Evolutionary conservation across 2,888 invertebrate genomes (phyloP).

Genomic region (Acleris emargana): DNA sequence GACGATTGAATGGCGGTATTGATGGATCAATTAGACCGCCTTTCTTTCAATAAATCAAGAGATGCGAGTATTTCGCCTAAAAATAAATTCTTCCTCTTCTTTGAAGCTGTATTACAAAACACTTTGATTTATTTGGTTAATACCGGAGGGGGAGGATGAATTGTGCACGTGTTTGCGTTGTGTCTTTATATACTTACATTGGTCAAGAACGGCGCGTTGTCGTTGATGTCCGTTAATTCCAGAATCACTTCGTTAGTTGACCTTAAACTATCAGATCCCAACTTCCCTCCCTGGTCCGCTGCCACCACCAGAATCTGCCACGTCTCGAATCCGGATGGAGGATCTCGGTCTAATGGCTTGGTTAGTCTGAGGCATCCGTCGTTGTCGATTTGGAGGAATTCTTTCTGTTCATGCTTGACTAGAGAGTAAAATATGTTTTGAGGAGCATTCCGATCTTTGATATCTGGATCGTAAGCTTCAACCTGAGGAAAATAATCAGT

Average conservation of each 20-base stretch:
- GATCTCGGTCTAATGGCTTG: constrained; percentile 94
- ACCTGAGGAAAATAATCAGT: constrained; percentile 62
- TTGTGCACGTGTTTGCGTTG: too few species aligned
- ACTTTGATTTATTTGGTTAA: too few species aligned
- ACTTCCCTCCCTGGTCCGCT: constrained; percentile 87
- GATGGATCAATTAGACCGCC: constrained; percentile 31
- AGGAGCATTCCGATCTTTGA: constrained; percentile 88
- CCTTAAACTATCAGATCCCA: constrained; percentile 84
- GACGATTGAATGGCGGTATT: constrained; percentile 37
- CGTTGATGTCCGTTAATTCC: constrained; percentile 93
- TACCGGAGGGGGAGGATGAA: too few species aligned
- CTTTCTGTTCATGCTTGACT: constrained; percentile 88
- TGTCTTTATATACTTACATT: constrained; percentile 81
- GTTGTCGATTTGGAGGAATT: constrained; percentile 88
- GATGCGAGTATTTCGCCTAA: not conserved
- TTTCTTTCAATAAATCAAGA: constrained; percentile 15
- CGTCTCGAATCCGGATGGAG: constrained; percentile 91
- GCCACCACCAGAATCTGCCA: constrained; percentile 91
- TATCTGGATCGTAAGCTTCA: constrained; percentile 93
- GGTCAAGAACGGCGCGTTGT: constrained; percentile 95
- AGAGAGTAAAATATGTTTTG: constrained; percentile 91
- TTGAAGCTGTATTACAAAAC: too few species aligned
- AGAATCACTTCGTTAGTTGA: constrained; percentile 88
- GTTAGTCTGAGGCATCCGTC: constrained; percentile 89
- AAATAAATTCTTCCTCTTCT: too few species aligned